A percentile compares a stretch with the other conserved stretches of the same genome.
Evolutionary conservation across 2,888 invertebrate genomes (phyloP).

Genomic region (Melanophora roralis): DNA sequence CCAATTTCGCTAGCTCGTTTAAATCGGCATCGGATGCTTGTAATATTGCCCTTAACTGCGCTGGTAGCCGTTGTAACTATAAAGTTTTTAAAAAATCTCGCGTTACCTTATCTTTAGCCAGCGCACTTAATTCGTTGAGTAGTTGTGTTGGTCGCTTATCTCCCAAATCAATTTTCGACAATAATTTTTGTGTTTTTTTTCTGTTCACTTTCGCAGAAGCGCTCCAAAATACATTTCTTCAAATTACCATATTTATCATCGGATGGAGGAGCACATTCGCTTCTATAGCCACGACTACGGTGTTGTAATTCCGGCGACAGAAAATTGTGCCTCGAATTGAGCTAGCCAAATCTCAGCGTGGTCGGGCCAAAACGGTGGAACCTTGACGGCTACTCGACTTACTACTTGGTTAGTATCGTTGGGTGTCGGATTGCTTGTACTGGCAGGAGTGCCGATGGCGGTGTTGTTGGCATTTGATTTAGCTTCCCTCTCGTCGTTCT

Average conservation of each 20-base stretch:
- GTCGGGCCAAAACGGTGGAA: slow-evolving; percentile 65
- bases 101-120: slow-evolving; percentile 41
- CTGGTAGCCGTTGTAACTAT: slow-evolving; percentile 20
- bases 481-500: too few species aligned
- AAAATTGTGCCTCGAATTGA: slow-evolving; percentile 66
- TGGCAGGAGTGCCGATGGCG: too few species aligned
- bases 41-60: neutral
- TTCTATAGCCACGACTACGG: slow-evolving; percentile 60
- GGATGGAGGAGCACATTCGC: slow-evolving; percentile 47
- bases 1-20: neutral
- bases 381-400: slow-evolving; percentile 33
- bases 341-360: slow-evolving; percentile 68
- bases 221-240: slow-evolving; percentile 51
- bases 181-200: slow-evolving; percentile 52
- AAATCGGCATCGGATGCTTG: slow-evolving; percentile 9
- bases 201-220: slow-evolving; percentile 60
- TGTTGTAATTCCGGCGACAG: slow-evolving; percentile 58
- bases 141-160: slow-evolving; percentile 58
- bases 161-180: slow-evolving; percentile 51
- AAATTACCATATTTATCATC: slow-evolving; percentile 49
- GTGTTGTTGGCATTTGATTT: too few species aligned
- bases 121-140: slow-evolving; percentile 50
- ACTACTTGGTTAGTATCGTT: too few species aligned
- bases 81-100: slow-evolving; percentile 34
- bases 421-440: too few species aligned